A percentile compares a stretch with the other conserved stretches of the same genome.
Evolutionary conservation across 2,113 vertebrate genomes (phyloP).

Genomic region (Tyto alba): DNA sequence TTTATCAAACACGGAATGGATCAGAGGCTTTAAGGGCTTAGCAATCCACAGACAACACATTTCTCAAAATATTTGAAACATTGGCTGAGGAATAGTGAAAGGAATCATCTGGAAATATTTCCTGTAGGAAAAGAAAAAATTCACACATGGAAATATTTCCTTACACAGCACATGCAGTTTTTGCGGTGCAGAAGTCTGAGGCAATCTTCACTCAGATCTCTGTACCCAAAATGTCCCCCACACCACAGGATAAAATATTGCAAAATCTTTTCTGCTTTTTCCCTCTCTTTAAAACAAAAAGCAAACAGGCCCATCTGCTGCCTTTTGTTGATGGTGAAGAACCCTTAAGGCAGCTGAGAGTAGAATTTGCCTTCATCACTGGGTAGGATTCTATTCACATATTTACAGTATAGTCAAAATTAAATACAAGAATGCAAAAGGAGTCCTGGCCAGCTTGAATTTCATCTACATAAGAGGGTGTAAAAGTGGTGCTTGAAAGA

Average conservation of each 20-base stretch:
- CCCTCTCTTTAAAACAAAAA: not conserved
- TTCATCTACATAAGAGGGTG: not conserved
- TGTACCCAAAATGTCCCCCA: not conserved
- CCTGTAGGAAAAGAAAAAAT: not conserved
- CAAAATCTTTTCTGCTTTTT: not conserved
- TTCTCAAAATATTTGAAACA: not conserved
- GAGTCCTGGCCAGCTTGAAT: not conserved
- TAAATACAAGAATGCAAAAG: slow-evolving; percentile 12
- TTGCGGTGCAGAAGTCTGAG: not conserved
- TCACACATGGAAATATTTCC: not conserved
- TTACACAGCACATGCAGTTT: not conserved
- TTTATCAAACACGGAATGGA: not conserved
- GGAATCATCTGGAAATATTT: not conserved
- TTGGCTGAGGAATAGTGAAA: not conserved
- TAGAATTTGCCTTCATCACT: not conserved
- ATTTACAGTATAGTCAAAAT: slow-evolving; percentile 32
- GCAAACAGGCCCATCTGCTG: not conserved
- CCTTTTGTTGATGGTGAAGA: not conserved
- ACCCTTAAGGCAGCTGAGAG: slow-evolving; percentile 12
- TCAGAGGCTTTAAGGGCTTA: not conserved
- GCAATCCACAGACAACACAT: not conserved
- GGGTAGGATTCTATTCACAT: not conserved
- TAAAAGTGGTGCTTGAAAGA: slow-evolving; percentile 38
- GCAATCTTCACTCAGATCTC: not conserved
- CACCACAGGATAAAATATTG: not conserved